Percentiles rank a stretch among this genome's conserved stretches.
Evolutionary conservation across 2,797 vertebrate species (phyloP).

Genomic region (Typhlichthys subterraneus): DNA sequence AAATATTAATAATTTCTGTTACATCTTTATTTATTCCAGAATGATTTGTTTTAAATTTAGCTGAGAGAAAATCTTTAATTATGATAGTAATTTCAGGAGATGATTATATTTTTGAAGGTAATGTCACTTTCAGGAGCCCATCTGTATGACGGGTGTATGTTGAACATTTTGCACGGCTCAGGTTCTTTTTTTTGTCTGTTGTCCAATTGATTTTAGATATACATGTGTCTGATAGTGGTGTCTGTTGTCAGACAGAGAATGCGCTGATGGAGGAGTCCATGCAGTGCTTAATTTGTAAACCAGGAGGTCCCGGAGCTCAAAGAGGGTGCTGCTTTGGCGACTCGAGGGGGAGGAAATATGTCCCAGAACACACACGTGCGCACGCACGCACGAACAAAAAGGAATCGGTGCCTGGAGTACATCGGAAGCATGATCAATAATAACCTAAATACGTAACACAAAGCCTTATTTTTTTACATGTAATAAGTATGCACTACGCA

Average conservation of each 20-base stretch:
- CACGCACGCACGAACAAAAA: too few relatives aligned
- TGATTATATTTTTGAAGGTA: background rate
- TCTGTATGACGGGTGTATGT: background rate
- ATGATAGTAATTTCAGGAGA: background rate
- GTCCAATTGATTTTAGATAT: background rate
- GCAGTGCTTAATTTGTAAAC: background rate
- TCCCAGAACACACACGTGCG: too few relatives aligned
- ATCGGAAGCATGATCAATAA: too few relatives aligned
- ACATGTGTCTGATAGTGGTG: conserved; percentile 5
- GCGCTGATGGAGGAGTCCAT: conserved; percentile 13
- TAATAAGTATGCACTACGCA: too few relatives aligned
- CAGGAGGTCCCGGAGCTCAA: too few relatives aligned
- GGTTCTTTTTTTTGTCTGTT: background rate
- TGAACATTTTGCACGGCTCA: background rate
- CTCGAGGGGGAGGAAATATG: too few relatives aligned
- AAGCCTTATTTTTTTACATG: too few relatives aligned
- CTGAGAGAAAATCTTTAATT: background rate
- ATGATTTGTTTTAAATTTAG: background rate
- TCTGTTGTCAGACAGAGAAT: conserved; percentile 14
- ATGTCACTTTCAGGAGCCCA: conserved; percentile 1
- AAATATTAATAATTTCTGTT: background rate
- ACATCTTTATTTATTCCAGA: background rate
- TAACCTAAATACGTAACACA: too few relatives aligned
- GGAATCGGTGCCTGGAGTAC: too few relatives aligned
- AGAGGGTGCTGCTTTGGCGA: too few relatives aligned